Conservation (phyloP, 2,113 vertebrate genomes). For the Neodon shergylaensis region DNA sequence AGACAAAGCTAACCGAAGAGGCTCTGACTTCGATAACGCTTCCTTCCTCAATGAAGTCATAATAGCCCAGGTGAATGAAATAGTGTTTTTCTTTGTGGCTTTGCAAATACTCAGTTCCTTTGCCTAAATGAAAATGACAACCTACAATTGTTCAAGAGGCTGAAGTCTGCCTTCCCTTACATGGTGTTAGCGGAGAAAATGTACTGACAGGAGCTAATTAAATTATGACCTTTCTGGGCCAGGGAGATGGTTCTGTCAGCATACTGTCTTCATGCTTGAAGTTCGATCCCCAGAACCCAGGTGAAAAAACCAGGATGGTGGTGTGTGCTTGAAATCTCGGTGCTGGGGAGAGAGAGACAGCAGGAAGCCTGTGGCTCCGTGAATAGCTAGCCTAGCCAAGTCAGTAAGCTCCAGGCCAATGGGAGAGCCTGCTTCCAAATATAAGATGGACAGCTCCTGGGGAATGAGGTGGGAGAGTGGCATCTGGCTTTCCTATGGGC, state of each 20-base stretch:
- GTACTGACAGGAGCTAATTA: background rate
- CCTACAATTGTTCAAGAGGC: background rate
- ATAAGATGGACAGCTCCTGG: no score
- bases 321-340: background rate
- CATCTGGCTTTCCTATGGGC: background rate
- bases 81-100: background rate
- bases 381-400: background rate
- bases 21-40: background rate
- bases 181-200: background rate
- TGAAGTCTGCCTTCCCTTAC: background rate
- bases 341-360: no score
- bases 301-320: background rate
- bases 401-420: background rate
- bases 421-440: background rate
- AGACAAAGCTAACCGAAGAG: constrained; percentile 5
- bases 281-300: background rate
- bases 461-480: background rate
- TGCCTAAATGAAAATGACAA: background rate
- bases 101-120: background rate
- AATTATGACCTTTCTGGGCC: background rate
- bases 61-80: background rate
- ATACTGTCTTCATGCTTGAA: no score
- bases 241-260: background rate
- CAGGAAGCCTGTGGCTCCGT: no score
- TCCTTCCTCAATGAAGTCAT: background rate